Conservation (phyloP, 2,113 vertebrate species). For the Colossoma macropomum region DNA sequence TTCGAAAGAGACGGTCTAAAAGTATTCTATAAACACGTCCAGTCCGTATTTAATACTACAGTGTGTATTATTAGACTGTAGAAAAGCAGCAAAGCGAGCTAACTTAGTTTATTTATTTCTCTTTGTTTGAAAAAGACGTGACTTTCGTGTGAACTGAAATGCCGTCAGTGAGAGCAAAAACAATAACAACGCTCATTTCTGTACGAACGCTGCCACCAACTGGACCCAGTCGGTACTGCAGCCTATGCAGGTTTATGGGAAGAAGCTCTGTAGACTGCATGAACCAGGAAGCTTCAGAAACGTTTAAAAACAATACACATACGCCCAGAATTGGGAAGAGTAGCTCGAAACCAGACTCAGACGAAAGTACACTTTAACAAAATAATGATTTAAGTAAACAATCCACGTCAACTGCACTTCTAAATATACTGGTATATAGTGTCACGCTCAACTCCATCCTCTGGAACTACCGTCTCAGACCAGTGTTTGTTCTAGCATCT, state of each 20-base stretch:
- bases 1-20: neutral
- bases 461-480: too few relatives aligned
- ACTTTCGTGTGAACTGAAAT: neutral
- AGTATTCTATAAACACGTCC: neutral
- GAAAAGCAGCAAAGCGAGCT: neutral
- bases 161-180: neutral
- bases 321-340: neutral
- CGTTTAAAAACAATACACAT: neutral
- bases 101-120: slow-evolving; percentile 16
- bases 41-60: neutral
- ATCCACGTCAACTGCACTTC: too few relatives aligned
- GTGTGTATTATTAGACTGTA: neutral
- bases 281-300: slow-evolving; percentile 6
- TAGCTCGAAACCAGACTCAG: neutral
- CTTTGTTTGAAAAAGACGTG: slow-evolving; percentile 41
- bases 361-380: neutral
- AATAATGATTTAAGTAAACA: neutral
- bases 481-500: too few relatives aligned
- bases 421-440: too few relatives aligned
- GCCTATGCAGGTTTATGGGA: neutral
- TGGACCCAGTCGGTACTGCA: neutral
- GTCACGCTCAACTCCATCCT: too few relatives aligned
- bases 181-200: neutral
- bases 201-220: neutral
- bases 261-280: neutral